Percentiles rank a stretch among this genome's conserved stretches.
phyloP scores from a whole-genome alignment of 2,888 invertebrate species.

The Sepiola atlantica region DNA sequence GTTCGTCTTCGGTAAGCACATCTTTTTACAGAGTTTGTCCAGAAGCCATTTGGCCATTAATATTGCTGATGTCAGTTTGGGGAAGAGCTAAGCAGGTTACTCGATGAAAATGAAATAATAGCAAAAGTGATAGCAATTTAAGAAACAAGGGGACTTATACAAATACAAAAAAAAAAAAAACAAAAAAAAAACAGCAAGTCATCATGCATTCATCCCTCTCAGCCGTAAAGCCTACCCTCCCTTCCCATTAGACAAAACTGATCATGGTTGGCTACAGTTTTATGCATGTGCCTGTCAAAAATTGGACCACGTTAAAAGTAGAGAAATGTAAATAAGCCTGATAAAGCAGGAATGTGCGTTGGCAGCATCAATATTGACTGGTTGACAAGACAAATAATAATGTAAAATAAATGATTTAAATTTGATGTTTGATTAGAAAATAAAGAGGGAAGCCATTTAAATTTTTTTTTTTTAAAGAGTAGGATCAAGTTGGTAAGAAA shows the following conservation, averaged over 20 bases:
- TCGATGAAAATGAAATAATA: not conserved
- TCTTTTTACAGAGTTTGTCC: not conserved
- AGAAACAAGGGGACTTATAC: not conserved
- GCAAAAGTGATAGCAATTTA: no score
- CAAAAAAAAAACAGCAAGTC: not conserved
- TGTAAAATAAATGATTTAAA: not conserved
- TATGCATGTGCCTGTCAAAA: slow-evolving; percentile 32
- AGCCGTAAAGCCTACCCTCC: not conserved
- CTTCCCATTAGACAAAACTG: not conserved
- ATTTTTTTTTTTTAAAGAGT: no score
- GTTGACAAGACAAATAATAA: not conserved
- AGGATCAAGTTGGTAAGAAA: no score
- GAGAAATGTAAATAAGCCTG: not conserved
- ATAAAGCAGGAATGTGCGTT: not conserved
- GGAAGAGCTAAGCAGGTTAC: not conserved
- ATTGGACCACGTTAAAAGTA: not conserved
- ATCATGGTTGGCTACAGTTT: not conserved
- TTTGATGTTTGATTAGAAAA: not conserved
- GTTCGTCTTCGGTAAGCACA: not conserved
- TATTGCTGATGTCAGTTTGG: not conserved
- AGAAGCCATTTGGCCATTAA: not conserved
- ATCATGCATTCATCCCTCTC: slow-evolving; percentile 12
- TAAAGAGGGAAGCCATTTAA: no score
- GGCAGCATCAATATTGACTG: not conserved
- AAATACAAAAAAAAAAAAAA: not conserved